Conservation (phyloP, 1,140 invertebrate species). For the Atopsyche davidsoni region DNA sequence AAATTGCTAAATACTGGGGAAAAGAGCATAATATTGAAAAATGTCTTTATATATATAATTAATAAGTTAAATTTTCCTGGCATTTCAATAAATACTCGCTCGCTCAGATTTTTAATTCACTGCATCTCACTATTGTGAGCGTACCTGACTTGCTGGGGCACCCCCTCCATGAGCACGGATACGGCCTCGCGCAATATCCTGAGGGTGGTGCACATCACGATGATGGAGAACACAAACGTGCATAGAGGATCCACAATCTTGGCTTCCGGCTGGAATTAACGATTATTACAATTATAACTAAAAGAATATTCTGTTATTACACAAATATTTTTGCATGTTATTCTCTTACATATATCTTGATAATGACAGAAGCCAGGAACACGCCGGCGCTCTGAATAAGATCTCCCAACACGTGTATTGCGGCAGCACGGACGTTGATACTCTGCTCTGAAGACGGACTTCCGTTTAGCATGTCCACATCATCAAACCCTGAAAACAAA, state of each 20-base stretch:
- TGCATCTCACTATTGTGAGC: conserved; percentile 39
- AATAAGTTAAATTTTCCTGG: too few relatives aligned
- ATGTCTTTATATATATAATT: too few relatives aligned
- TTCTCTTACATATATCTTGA: conserved; percentile 75
- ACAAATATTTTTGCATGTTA: too few relatives aligned
- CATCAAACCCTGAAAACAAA: conserved; percentile 19
- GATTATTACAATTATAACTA: not conserved
- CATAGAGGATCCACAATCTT: conserved; percentile 84
- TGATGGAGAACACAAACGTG: conserved; percentile 79
- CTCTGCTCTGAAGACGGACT: conserved; percentile 47
- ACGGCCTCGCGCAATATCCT: conserved; percentile 69
- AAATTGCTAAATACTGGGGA: too few relatives aligned
- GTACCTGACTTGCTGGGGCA: conserved; percentile 54
- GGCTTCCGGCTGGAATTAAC: conserved; percentile 56
- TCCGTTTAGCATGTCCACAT: conserved; percentile 19
- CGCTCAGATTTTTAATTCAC: too few relatives aligned
- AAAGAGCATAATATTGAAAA: too few relatives aligned
- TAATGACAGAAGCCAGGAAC: conserved; percentile 74
- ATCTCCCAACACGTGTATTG: conserved; percentile 89
- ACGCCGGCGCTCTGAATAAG: conserved; percentile 86
- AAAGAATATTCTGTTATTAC: too few relatives aligned
- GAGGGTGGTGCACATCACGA: conserved; percentile 77
- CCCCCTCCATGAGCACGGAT: conserved; percentile 72
- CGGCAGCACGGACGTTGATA: conserved; percentile 83
- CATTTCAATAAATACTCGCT: too few relatives aligned